These are phyloP conservation scores for Nerophis ophidion DNA, from an alignment of 2,113 vertebrate genomes.

Conservation along the genomic window DNA sequence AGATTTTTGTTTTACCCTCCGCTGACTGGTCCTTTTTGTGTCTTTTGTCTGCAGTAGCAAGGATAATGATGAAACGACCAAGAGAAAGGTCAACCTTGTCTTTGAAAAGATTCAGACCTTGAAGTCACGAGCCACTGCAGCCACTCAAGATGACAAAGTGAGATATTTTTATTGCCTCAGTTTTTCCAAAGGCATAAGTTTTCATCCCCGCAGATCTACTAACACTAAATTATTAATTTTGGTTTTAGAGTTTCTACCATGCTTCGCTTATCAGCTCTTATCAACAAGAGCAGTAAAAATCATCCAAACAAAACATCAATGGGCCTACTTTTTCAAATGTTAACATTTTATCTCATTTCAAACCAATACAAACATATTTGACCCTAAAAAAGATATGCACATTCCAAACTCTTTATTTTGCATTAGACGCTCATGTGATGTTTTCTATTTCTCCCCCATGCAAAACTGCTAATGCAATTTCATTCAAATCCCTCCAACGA, in stretches of 20 bases:
- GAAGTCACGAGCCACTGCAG: constrained; percentile 86
- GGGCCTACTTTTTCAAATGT: constrained; percentile 1
- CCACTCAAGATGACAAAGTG: constrained; percentile 70
- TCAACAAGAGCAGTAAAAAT: neutral
- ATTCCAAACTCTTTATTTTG: neutral
- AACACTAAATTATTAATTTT: neutral
- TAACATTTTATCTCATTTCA: neutral
- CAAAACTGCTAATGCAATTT: neutral
- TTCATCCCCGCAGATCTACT: neutral
- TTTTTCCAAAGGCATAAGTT: neutral
- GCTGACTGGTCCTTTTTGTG: constrained; percentile 16
- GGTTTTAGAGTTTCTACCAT: neutral
- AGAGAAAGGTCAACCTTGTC: constrained; percentile 94
- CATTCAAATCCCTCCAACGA: too few relatives aligned
- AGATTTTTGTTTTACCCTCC: constrained; percentile 13
- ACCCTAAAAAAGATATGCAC: too few relatives aligned
- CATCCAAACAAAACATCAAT: neutral
- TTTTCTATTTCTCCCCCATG: neutral
- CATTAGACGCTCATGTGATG: neutral
- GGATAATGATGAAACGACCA: constrained; percentile 90
- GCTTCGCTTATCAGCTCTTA: neutral
- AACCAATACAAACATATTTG: neutral
- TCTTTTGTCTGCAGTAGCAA: constrained; percentile 73
- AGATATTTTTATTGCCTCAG: constrained; percentile 22
- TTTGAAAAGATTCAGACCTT: constrained; percentile 99